These are phyloP conservation scores for Caenorhabditis doughertyi DNA, from an alignment of 2,888 invertebrate genomes.

Conservation along the genomic window DNA sequence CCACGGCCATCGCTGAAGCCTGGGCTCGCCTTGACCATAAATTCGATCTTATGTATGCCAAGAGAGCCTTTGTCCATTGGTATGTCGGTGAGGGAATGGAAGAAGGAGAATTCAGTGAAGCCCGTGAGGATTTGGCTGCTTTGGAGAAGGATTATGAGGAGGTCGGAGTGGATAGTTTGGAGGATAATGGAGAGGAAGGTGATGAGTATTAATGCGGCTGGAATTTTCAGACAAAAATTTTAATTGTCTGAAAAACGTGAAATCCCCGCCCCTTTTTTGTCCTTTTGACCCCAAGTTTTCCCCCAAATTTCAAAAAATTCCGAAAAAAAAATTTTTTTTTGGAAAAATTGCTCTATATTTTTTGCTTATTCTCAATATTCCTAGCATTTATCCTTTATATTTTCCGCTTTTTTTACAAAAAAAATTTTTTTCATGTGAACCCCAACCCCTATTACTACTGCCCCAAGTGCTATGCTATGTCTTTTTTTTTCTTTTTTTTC, in stretches of 20 bases:
- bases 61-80: slow-evolving; percentile 83
- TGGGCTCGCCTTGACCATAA: slow-evolving; percentile 90
- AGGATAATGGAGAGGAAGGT: slow-evolving; percentile 76
- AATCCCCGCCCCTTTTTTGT: neutral
- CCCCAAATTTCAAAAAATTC: no score
- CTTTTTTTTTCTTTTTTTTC: no score
- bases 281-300: no score
- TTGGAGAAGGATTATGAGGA: slow-evolving; percentile 78
- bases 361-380: slow-evolving; percentile 5
- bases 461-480: no score
- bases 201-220: slow-evolving; percentile 71
- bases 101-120: slow-evolving; percentile 81
- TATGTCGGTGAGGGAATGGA: slow-evolving; percentile 84
- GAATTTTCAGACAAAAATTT: neutral
- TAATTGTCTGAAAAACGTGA: neutral
- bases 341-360: neutral
- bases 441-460: no score
- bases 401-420: no score
- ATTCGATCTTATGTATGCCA: slow-evolving; percentile 86
- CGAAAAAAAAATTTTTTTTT: no score
- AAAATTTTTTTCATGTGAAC: no score
- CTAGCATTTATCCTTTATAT: neutral
- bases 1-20: slow-evolving; percentile 86
- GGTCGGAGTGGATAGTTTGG: slow-evolving; percentile 79
- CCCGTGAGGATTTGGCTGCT: slow-evolving; percentile 79